A percentile compares a stretch with the other conserved stretches of the same genome.
phyloP scores from a whole-genome alignment of 2,888 invertebrate species.

The Drosophila tanythrix region DNA sequence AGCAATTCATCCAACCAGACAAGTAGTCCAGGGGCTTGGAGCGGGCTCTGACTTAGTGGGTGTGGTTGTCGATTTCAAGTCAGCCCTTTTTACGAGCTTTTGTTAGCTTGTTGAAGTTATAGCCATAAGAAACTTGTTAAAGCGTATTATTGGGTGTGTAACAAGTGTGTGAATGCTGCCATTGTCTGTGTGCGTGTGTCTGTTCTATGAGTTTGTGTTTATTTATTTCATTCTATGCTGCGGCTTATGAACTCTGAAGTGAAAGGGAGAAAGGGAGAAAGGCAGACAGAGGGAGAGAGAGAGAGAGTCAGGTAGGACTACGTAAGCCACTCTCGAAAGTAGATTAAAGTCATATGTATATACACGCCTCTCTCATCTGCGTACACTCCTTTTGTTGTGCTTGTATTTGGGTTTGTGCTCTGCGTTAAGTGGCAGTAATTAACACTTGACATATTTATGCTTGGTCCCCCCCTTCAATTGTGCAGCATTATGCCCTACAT shows the following conservation, averaged over 20 bases:
- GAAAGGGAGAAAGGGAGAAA: slow-evolving; percentile 1
- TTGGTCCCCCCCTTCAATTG: slow-evolving; percentile 40
- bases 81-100: slow-evolving; percentile 78
- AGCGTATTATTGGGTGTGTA: slow-evolving; percentile 80
- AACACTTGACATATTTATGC: slow-evolving; percentile 82
- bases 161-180: slow-evolving; percentile 58
- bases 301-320: slow-evolving; percentile 37
- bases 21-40: background rate
- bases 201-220: slow-evolving; percentile 36
- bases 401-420: slow-evolving; percentile 69
- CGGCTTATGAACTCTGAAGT: slow-evolving; percentile 53
- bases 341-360: slow-evolving; percentile 78
- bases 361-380: slow-evolving; percentile 55
- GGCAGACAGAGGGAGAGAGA: slow-evolving; percentile 8
- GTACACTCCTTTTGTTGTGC: slow-evolving; percentile 26
- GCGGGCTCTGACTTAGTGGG: background rate
- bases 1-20: slow-evolving; percentile 17
- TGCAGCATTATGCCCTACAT: slow-evolving; percentile 67
- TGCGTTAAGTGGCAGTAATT: slow-evolving; percentile 78
- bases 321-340: slow-evolving; percentile 65
- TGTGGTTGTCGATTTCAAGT: slow-evolving; percentile 2
- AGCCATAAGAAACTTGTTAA: slow-evolving; percentile 80
- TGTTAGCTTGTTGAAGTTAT: slow-evolving; percentile 80
- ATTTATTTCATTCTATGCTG: slow-evolving; percentile 56
- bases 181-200: slow-evolving; percentile 29